Evolutionary conservation across 53 echinoderm and acorn worm species (phyloP).

Genomic region (Mesocentrotus franciscanus): DNA sequence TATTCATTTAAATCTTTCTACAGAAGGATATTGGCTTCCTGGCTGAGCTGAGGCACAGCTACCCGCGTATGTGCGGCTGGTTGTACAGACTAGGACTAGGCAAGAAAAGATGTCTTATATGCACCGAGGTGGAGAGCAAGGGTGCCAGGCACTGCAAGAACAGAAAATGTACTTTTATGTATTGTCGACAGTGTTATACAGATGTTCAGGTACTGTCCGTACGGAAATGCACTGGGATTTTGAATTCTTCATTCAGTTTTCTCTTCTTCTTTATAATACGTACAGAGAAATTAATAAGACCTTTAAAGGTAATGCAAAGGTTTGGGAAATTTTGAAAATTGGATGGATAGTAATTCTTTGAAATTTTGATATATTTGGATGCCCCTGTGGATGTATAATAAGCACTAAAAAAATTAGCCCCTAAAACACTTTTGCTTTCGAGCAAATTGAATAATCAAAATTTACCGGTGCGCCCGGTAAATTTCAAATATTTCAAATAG

Average conservation of each 20-base stretch:
- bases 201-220: constrained; percentile 79
- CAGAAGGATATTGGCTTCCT: constrained; percentile 81
- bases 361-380: too few species aligned
- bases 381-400: too few species aligned
- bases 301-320: too few species aligned
- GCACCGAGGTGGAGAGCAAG: constrained; percentile 79
- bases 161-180: constrained; percentile 81
- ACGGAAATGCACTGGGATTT: background rate
- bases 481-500: too few species aligned
- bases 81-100: constrained; percentile 70
- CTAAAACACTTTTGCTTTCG: too few species aligned
- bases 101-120: constrained; percentile 81
- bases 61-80: constrained; percentile 77
- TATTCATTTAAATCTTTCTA: background rate
- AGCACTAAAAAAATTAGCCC: too few species aligned
- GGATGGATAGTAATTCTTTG: too few species aligned
- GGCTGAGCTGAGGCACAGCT: constrained; percentile 69
- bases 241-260: background rate
- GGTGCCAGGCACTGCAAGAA: constrained; percentile 73
- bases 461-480: too few species aligned
- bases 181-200: constrained; percentile 86
- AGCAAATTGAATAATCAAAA: too few species aligned
- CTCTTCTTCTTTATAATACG: too few species aligned
- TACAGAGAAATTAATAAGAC: too few species aligned
- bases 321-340: too few species aligned